phyloP scores from a whole-genome alignment of 2,113 vertebrate species.

The Pollimyrus isidori region DNA sequence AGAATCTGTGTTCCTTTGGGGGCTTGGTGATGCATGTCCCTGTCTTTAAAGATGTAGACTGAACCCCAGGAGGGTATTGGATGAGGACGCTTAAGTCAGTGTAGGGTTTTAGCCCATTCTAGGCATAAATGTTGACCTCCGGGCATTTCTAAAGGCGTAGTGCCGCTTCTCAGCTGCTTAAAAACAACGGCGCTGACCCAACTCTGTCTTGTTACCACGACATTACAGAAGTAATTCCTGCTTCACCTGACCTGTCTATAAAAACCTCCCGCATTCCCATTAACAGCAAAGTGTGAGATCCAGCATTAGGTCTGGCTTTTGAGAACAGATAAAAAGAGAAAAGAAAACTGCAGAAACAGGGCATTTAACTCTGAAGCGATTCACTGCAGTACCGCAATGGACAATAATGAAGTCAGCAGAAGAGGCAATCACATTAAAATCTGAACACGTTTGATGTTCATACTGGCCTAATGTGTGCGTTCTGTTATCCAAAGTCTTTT shows the following conservation, averaged over 20 bases:
- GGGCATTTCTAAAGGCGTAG: background rate
- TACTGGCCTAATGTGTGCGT: slow-evolving; percentile 2
- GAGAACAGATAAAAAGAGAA: background rate
- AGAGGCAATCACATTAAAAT: slow-evolving; percentile 3
- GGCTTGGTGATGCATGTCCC: slow-evolving; percentile 29
- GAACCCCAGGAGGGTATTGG: slow-evolving; percentile 21
- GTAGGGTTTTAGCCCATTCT: background rate
- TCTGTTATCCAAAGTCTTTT: background rate
- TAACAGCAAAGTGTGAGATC: background rate
- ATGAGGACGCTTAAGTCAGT: slow-evolving; percentile 17
- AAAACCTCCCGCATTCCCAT: background rate
- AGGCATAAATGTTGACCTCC: background rate
- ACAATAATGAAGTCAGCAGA: background rate
- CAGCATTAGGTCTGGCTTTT: background rate
- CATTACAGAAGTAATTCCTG: background rate
- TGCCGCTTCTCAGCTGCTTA: background rate
- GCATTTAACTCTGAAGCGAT: background rate
- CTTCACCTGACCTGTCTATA: background rate
- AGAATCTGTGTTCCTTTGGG: slow-evolving; percentile 33
- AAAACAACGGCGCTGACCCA: background rate
- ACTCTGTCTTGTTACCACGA: background rate
- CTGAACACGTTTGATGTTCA: background rate
- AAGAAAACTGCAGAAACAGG: background rate
- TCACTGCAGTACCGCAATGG: background rate
- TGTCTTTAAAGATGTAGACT: background rate